A percentile compares a stretch with the other conserved stretches of the same genome.
These are phyloP conservation scores for Mamestra configurata DNA, from an alignment of 1,140 invertebrate genomes.

Conservation along the genomic window DNA sequence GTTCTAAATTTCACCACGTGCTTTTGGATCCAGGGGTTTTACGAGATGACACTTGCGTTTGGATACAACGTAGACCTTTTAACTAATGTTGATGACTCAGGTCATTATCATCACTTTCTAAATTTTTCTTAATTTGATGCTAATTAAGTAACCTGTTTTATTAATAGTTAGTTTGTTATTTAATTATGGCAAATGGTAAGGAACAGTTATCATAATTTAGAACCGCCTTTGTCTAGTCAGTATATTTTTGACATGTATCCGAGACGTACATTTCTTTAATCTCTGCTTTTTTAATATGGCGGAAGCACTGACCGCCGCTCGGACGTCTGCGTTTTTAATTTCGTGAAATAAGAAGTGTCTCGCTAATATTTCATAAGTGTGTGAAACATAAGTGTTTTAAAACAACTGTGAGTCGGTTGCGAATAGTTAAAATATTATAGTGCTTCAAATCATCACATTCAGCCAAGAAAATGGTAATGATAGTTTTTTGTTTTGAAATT, in stretches of 20 bases:
- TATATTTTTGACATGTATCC: constrained; percentile 55
- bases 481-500: constrained; percentile 88
- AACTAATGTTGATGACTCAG: too few species aligned
- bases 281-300: constrained; percentile 86
- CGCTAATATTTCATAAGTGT: constrained; percentile 63
- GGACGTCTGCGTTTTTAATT: constrained; percentile 79
- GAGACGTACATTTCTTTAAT: constrained; percentile 74
- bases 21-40: too few species aligned
- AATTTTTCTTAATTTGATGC: too few species aligned
- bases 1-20: too few species aligned
- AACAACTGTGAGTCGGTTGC: constrained; percentile 54
- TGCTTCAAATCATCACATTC: constrained; percentile 66
- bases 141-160: too few species aligned
- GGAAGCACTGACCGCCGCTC: constrained; percentile 86
- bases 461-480: constrained; percentile 86
- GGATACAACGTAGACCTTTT: too few species aligned
- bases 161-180: too few species aligned
- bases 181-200: too few species aligned
- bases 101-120: too few species aligned
- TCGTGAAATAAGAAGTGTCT: constrained; percentile 68
- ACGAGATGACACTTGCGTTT: too few species aligned
- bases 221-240: neutral
- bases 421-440: constrained; percentile 54
- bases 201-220: neutral
- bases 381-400: constrained; percentile 64